These are phyloP conservation scores for Conchocele bisecta DNA, from an alignment of 2,888 invertebrate genomes.

Conservation along the genomic window DNA sequence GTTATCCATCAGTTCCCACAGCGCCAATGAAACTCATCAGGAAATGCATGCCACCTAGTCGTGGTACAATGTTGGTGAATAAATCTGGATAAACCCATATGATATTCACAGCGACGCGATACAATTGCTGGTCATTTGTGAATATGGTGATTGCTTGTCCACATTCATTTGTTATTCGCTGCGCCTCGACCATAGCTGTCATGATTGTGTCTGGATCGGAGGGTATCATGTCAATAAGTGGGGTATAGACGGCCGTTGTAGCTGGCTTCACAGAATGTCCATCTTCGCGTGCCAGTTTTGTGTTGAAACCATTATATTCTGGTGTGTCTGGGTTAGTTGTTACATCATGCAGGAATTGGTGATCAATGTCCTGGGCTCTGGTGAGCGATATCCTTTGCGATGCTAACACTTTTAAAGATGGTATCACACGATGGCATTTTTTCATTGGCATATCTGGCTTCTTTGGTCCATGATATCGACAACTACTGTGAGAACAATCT, in stretches of 20 bases:
- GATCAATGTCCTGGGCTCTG: slow-evolving; percentile 20
- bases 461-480: background rate
- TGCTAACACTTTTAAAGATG: slow-evolving; percentile 1
- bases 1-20: slow-evolving; percentile 52
- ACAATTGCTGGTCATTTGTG: slow-evolving; percentile 57
- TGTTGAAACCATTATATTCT: slow-evolving; percentile 58
- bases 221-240: slow-evolving; percentile 51
- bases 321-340: background rate
- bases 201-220: slow-evolving; percentile 51
- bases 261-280: slow-evolving; percentile 31
- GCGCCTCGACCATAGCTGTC: slow-evolving; percentile 43
- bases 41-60: slow-evolving; percentile 62
- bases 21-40: slow-evolving; percentile 60
- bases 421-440: background rate
- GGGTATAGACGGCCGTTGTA: slow-evolving; percentile 46
- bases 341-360: slow-evolving; percentile 30
- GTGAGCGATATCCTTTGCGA: background rate
- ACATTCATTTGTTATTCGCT: slow-evolving; percentile 13
- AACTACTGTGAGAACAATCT: background rate
- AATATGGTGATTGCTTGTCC: slow-evolving; percentile 45
- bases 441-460: background rate
- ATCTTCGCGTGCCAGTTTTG: slow-evolving; percentile 27
- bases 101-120: slow-evolving; percentile 46
- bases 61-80: slow-evolving; percentile 37
- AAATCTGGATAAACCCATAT: slow-evolving; percentile 46